Evolutionary conservation across 2,888 invertebrate species (phyloP).

Genomic region (Leptinotarsa tumamoca): DNA sequence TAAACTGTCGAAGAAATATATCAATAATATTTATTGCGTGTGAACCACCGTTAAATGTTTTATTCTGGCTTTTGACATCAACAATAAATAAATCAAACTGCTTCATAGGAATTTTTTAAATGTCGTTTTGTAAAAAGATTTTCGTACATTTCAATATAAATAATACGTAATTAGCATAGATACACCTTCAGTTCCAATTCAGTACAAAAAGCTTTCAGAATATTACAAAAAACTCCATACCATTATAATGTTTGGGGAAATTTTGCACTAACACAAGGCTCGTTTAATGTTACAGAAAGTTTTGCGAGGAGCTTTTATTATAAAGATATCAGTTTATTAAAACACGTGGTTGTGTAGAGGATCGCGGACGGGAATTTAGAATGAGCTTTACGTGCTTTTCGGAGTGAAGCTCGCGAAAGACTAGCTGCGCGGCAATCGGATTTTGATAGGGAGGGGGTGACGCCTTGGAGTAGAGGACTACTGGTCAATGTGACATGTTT

Average conservation of each 20-base stretch:
- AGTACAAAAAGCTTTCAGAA: background rate
- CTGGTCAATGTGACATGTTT: constrained; percentile 60
- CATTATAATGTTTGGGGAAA: background rate
- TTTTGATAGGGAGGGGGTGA: constrained; percentile 58
- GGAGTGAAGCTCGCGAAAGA: constrained; percentile 60
- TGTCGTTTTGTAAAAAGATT: too few species aligned
- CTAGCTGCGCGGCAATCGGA: constrained; percentile 61
- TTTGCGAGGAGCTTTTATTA: constrained; percentile 4
- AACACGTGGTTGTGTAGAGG: constrained; percentile 46
- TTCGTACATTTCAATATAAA: background rate
- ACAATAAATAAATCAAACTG: too few species aligned
- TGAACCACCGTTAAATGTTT: too few species aligned
- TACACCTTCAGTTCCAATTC: constrained; percentile 6
- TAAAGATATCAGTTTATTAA: constrained; percentile 7
- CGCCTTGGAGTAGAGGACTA: constrained; percentile 57
- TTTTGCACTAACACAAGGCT: constrained; percentile 13
- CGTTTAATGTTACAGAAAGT: constrained; percentile 6
- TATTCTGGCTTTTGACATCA: too few species aligned
- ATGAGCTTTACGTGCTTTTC: constrained; percentile 53
- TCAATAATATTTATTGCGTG: too few species aligned
- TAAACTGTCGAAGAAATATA: too few species aligned
- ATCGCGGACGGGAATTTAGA: constrained; percentile 38
- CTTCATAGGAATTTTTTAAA: too few species aligned
- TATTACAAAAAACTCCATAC: constrained; percentile 20
- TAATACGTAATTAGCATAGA: background rate